phyloP scores from a whole-genome alignment of 2,113 vertebrate genomes.

The Circaetus cinerascens region DNA sequence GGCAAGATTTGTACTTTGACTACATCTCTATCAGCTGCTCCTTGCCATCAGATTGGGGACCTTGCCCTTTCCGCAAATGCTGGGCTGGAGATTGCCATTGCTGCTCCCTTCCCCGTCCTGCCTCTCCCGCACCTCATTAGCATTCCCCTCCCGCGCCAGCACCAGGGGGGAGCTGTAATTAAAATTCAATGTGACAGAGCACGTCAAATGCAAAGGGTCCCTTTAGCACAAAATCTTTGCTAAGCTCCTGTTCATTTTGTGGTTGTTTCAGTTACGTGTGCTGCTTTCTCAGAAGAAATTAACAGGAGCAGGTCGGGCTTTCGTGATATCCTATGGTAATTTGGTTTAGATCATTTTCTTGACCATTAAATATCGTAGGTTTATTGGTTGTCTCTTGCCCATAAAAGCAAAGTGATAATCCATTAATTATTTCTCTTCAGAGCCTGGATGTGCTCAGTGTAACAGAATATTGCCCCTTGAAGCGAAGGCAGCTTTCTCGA shows the following conservation, averaged over 20 bases:
- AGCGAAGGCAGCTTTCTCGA: background rate
- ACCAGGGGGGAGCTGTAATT: slow-evolving; percentile 59
- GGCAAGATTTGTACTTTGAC: background rate
- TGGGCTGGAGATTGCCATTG: background rate
- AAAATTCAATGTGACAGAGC: slow-evolving; percentile 61
- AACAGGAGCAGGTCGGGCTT: background rate
- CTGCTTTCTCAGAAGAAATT: slow-evolving; percentile 4
- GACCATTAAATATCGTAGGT: background rate
- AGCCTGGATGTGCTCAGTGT: background rate
- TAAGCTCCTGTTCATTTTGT: slow-evolving; percentile 1
- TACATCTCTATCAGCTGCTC: background rate
- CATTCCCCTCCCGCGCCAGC: slow-evolving; percentile 40
- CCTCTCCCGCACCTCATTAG: slow-evolving; percentile 1
- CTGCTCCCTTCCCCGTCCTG: background rate
- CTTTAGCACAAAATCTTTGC: slow-evolving; percentile 2
- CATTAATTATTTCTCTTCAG: background rate
- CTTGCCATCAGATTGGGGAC: background rate
- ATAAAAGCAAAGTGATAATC: background rate
- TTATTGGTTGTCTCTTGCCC: background rate
- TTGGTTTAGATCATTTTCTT: background rate
- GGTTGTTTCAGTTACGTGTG: background rate
- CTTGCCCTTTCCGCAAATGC: background rate
- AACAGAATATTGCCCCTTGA: background rate
- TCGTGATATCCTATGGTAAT: background rate
- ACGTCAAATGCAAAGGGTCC: slow-evolving; percentile 49